These are phyloP conservation scores for Bombyx huttoni DNA, from an alignment of 2,888 invertebrate species.

Conservation along the genomic window DNA sequence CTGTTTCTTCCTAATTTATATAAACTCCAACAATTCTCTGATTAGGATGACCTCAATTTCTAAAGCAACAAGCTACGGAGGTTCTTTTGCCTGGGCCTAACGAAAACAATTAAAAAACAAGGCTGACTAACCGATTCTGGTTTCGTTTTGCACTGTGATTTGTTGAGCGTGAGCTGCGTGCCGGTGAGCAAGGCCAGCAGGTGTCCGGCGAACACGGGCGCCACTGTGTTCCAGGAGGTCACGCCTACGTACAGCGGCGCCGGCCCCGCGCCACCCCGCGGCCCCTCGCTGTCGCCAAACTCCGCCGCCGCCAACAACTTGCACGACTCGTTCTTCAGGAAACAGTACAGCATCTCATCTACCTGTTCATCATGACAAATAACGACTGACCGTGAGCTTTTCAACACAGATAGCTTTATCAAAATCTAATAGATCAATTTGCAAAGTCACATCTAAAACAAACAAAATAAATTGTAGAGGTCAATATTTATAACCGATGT, in stretches of 20 bases:
- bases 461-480: too few relatives aligned
- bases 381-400: too few relatives aligned
- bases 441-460: too few relatives aligned
- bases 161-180: constrained; percentile 25
- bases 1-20: too few relatives aligned
- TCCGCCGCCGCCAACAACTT: constrained; percentile 71
- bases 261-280: constrained; percentile 14
- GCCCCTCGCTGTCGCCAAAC: constrained; percentile 35
- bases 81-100: too few relatives aligned
- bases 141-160: constrained; percentile 22
- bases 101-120: too few relatives aligned
- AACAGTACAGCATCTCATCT: constrained; percentile 85
- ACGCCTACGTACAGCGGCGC: constrained; percentile 54
- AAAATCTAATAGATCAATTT: too few relatives aligned
- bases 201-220: constrained; percentile 73
- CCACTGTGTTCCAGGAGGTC: constrained; percentile 45
- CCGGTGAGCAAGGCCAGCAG: constrained; percentile 76
- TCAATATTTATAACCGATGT: too few relatives aligned
- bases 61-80: too few relatives aligned
- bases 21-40: too few relatives aligned
- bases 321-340: constrained; percentile 80
- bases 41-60: too few relatives aligned
- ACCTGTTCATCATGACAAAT: constrained; percentile 41
- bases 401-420: too few relatives aligned
- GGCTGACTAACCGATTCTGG: constrained; percentile 18